Conservation (phyloP, 2,888 invertebrate species). For the Pharmacophagus antenor region DNA sequence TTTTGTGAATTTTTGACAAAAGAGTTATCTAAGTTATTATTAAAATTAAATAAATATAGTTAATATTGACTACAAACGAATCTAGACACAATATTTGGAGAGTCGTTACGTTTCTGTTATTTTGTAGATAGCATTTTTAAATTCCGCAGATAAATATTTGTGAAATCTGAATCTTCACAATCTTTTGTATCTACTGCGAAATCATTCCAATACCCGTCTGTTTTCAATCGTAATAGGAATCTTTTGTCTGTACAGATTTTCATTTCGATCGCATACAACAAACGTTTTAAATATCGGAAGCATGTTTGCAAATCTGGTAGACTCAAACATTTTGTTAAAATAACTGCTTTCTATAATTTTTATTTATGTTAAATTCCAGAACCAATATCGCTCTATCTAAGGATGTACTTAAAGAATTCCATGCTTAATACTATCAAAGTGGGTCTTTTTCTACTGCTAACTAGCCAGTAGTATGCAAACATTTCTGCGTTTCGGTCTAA, state of each 20-base stretch:
- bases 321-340: not conserved
- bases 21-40: no score
- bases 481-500: not conserved
- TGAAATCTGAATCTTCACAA: not conserved
- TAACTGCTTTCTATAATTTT: not conserved
- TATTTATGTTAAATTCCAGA: no score
- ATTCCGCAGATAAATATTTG: not conserved
- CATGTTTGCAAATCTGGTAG: not conserved
- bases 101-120: not conserved
- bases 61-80: no score
- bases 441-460: not conserved
- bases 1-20: no score
- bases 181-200: conserved; percentile 5
- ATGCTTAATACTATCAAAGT: no score
- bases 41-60: no score
- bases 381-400: no score
- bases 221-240: conserved; percentile 18
- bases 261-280: conserved; percentile 19
- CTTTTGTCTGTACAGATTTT: conserved; percentile 21
- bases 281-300: conserved; percentile 5
- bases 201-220: conserved; percentile 19
- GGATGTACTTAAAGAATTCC: no score
- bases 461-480: not conserved
- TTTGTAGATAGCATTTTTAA: not conserved
- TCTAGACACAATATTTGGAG: not conserved